Evolutionary conservation across 2,888 invertebrate genomes (phyloP), one percentile per base, ranked within the genome.

Genomic region (Chrysolina haemoptera): DNA sequence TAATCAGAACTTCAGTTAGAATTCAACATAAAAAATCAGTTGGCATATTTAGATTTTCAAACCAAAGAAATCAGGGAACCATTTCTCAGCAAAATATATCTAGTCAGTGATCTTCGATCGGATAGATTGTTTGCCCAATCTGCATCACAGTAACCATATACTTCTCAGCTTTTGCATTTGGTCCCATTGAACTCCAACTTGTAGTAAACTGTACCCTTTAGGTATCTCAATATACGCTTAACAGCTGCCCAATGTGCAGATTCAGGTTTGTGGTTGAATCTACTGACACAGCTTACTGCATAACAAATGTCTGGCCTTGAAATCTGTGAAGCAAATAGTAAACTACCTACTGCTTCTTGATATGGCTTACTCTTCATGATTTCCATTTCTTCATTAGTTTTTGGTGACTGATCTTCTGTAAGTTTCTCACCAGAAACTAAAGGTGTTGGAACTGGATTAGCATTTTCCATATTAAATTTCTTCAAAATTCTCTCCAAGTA

Each of bases 321-420:
- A 62, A 55, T 46, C 70, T 62, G 66, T 6, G 67, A 12, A n/a
- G 62, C 53, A 46, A 50, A 74, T 10, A 74, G 59, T 4, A 74
- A 53, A 62, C 65, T 55, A n/a, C 75, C 73, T 12, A 75, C 67
- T 62, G 65, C 71, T 64, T 76, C 70, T 66, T 75, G 71, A 70
- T 68, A 69, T 12, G 70, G 64, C 16, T n/a, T n/a, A n/a, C n/a
- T 43, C 11, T 27, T 41, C 53, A 50, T 50, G 6, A 22, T 41
- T 9, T 43, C 16, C 18, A 65, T 53, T 55, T 64, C 64, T 20
- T 46, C 43, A 27, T 9, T 27, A 35, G 40, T 66, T 12, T 55
- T 20, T 10, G 65, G 63, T 27, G 35, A 27, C 62, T 40, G 40
- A 16, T 64, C 35, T 71, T 67, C 71, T 12, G 69, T 22, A n/a